These are phyloP conservation scores for Hippoglossus hippoglossus DNA, from an alignment of 2,797 vertebrate genomes.

Conservation along the genomic window DNA sequence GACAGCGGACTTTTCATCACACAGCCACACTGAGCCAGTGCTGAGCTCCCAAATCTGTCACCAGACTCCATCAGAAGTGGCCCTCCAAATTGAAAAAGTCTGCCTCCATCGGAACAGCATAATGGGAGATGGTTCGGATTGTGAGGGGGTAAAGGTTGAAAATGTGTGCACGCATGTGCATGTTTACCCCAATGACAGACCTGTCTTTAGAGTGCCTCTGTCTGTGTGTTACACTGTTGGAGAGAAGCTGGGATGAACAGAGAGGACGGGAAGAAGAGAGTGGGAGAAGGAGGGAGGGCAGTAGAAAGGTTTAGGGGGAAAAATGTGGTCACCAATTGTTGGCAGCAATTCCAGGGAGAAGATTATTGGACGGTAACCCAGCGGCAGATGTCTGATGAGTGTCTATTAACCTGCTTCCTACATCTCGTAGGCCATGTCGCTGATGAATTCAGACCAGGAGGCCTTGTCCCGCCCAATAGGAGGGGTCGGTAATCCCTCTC, in stretches of 20 bases:
- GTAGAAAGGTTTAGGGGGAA: conserved; percentile 70
- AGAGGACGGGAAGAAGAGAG: conserved; percentile 36
- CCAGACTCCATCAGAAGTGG: conserved; percentile 74
- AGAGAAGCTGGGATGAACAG: conserved; percentile 54
- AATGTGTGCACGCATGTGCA: conserved; percentile 31
- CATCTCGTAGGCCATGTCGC: conserved; percentile 81
- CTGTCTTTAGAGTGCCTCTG: conserved; percentile 43
- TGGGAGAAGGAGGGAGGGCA: conserved; percentile 56
- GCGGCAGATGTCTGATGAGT: conserved; percentile 89
- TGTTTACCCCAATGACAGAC: conserved; percentile 34
- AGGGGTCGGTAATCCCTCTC: conserved; percentile 84
- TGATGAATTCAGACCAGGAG: conserved; percentile 87
- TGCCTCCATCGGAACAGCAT: conserved; percentile 63
- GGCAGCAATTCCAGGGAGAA: conserved; percentile 85
- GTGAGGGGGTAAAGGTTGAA: conserved; percentile 28
- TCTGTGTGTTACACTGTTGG: conserved; percentile 39
- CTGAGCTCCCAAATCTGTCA: conserved; percentile 79
- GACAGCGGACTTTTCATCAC: conserved; percentile 77
- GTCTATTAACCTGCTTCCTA: conserved; percentile 89
- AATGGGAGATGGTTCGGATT: conserved; percentile 29
- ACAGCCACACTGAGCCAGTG: conserved; percentile 64
- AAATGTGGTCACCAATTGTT: conserved; percentile 88
- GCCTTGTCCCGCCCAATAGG: conserved; percentile 86
- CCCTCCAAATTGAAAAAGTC: conserved; percentile 80
- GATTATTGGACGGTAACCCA: conserved; percentile 87